Base-by-base conservation (phyloP, 2,797 vertebrate genomes). In the Bovichtus diacanthus region DNA sequence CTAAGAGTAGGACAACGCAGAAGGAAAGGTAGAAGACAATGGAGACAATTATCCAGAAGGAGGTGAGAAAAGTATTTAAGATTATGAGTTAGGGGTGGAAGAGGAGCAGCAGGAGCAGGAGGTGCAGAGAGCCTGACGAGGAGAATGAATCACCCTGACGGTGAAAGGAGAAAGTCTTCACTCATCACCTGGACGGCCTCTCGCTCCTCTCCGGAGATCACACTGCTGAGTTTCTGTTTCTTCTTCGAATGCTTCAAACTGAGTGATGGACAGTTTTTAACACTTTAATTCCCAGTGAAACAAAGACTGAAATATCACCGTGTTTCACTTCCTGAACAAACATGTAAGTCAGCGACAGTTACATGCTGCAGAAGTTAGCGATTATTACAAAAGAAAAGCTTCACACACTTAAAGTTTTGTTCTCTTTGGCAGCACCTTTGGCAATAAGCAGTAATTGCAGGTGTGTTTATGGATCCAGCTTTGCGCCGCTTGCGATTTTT, bases 111-210 rank as follows among this genome's bases (percentile, higher is more conserved):
- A 34, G 63, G 9, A 63, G 47, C 5, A 64, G 68, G 68, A 72
- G 70, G 70, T 77, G 80, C 46, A 74, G 70, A 79, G 65, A 67
- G 62, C 18, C 34, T 62, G 56, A 69, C 58, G 54, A 86, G 75
- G 63, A 75, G 77, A 68, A 88, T 80, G 72, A 83, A 73, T 74
- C 49, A 56, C 19, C 13, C 59, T 66, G 83, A 84, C 74, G 80
- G 74, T 83, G 85, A 90, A 74, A 88, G 87, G 84, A 90, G 54
- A 47, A 54, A 62, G 86, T 88, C 75, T 74, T 93, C 85, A 88
- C 78, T 90, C 91, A 55, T 89, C 90, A 81, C 77, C 82, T 69
- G 73, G n/a, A 58, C 47, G 75, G 82, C 82, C 82, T 87, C 86
- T 74, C 21, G 36, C 50, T 81, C 56, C 44, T 81, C 85, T 82